Base-by-base conservation (phyloP, 2,888 invertebrate species). In the Parnassius smintheus region DNA sequence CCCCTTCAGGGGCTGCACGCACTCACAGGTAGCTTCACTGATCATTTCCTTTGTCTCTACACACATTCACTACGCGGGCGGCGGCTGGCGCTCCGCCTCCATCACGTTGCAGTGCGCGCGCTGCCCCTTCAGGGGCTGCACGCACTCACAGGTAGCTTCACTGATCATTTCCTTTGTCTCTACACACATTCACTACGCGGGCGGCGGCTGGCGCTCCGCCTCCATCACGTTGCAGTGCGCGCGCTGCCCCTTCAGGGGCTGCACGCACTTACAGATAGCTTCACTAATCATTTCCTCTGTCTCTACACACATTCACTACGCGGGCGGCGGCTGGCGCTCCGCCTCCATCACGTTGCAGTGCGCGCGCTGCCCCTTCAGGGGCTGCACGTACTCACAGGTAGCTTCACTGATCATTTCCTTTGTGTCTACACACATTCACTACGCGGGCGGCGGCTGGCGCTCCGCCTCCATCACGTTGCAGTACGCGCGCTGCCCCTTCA, bases 401-500 rank as follows among this genome's bases (percentile, higher is more conserved):
- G 12, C 46, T 9, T 42, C 7, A 42, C 18, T 18, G 1, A 18
- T 18, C 18, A 18, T 18, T 18, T 18, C 18, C 18, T 18, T 18
- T 18, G 18, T 18, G 1, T 18, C 18, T 18, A 18, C 18, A 18
- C 18, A 18, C 18, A 18, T 18, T 18, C 18, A 18, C 18, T 18
- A 18, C 59, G 63, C 69, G 13, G 64, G 68, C 12, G 67, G 66
- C 50, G 66, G 67, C 52, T 68, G 69, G n/a, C 68, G 71, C 10
- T 62, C 66, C 1, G 49, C 75, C 2, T 22, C 69, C 12, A 71
- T 73, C 48, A 69, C 76, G 2, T 69, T 88, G 52, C 89, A 88
- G 73, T 90, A 89, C 61, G 86, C 88, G 7, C 69, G 83, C 0
- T 90, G 91, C 56, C 87, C 88, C 0, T 88, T 70, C 79, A 64